Evolutionary conservation across 2,113 vertebrate genomes (phyloP).

Genomic region (Passer domesticus): DNA sequence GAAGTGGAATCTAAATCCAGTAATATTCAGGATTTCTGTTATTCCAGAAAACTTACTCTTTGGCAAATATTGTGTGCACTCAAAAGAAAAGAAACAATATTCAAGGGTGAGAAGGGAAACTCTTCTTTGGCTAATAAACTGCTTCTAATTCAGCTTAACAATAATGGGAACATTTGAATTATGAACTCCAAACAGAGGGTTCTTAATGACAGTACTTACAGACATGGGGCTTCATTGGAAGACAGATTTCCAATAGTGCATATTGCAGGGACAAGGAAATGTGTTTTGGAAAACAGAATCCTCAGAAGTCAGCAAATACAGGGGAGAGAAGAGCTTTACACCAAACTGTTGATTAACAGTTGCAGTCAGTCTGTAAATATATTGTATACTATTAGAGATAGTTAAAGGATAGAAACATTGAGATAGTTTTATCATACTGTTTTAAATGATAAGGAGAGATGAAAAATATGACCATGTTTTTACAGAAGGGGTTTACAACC

Average conservation of each 20-base stretch:
- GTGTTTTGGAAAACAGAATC: neutral
- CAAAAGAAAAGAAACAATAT: neutral
- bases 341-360: neutral
- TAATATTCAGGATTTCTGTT: neutral
- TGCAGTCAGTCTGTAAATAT: neutral
- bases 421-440: constrained; percentile 23
- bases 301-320: neutral
- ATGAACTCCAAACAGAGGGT: neutral
- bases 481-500: neutral
- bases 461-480: neutral
- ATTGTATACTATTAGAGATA: neutral
- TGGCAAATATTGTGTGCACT: neutral
- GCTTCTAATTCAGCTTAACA: constrained; percentile 10
- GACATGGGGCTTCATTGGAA: neutral
- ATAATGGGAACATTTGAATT: constrained; percentile 7
- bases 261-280: neutral
- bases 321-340: neutral
- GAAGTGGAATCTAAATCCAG: neutral
- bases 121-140: neutral
- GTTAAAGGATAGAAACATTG: constrained; percentile 29
- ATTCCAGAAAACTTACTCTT: neutral
- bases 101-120: neutral
- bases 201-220: neutral
- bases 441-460: neutral
- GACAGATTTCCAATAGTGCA: neutral